Base-by-base conservation (phyloP, 2,888 invertebrate species). In the Nemapogon koenigi region DNA sequence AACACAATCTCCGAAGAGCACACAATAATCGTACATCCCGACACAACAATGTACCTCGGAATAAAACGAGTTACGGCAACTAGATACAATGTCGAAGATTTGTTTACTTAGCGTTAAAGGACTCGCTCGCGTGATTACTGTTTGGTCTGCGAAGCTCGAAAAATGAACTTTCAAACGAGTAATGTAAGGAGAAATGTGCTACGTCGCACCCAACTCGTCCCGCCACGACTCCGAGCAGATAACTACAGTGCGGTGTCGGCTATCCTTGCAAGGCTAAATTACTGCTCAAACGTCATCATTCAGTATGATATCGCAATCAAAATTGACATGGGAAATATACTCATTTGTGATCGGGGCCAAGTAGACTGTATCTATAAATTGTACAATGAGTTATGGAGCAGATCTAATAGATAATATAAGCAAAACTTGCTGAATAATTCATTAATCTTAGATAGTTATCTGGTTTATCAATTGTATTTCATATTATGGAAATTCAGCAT, bases 31-130 rank as follows among this genome's bases (percentile, higher is more conserved):
- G 70, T 75, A 75, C 64, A 63, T 75, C 16, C 69, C 69, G 68
- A 66, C 71, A 71, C 72, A 73, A 73, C 73, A 72, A 72, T 63
- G 70, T 72, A 72, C 66, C 71, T 72, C 72, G 71, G 68, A 72
- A 72, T 73, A 73, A 68, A 68, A 65, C 69, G 66, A 71, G 70
- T 72, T 71, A 72, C 67, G 60, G 65, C 64, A 59, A 64, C 65
- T 57, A 64, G 71, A 72, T 72, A 73, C 71, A 69, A 71, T 73
- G 75, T 71, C 62, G 64, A 67, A 73, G 73, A 75, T 72, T 73
- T 72, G 75, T 73, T 71, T 66, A 64, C 61, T 62, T 59, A 61
- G 57, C 53, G 56, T 56, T 68, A 68, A 68, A 61, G 63, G 64
- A 57, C 58, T 51, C 58, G 57, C 61, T 60, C 59, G 64, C 62